Conservation (phyloP, 2,888 invertebrate species). For the Caenorhabditis sulstoni region DNA sequence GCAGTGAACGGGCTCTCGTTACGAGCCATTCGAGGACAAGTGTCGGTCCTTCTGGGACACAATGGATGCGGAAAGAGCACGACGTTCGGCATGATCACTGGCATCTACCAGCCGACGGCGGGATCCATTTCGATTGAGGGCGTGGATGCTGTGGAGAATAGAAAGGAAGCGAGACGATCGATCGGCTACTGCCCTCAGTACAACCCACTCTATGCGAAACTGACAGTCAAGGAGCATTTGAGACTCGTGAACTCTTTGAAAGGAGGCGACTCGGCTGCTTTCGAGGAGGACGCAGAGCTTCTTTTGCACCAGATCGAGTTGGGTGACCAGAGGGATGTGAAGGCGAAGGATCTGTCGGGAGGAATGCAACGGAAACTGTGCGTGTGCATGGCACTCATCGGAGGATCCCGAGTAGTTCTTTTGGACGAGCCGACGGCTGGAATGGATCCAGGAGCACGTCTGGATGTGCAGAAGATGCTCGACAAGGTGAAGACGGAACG, state of each 20-base stretch:
- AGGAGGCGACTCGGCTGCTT: constrained; percentile 4
- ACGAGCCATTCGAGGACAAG: constrained; percentile 30
- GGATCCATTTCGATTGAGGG: constrained; percentile 31
- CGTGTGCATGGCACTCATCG: constrained; percentile 77
- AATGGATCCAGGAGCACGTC: constrained; percentile 66
- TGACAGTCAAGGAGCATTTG: constrained; percentile 73
- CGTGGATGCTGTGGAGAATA: constrained; percentile 29
- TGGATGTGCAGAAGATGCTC: constrained; percentile 66
- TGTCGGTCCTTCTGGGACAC: constrained; percentile 37
- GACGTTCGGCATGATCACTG: constrained; percentile 44
- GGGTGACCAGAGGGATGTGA: constrained; percentile 32
- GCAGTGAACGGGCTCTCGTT: constrained; percentile 34
- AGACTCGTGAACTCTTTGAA: constrained; percentile 34
- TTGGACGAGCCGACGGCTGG: constrained; percentile 77
- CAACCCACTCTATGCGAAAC: constrained; percentile 70
- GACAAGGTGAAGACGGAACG: constrained; percentile 65
- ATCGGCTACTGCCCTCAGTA: constrained; percentile 58
- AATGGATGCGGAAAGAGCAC: constrained; percentile 44
- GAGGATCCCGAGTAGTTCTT: constrained; percentile 69
- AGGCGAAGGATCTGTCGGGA: constrained; percentile 72
- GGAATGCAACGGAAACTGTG: constrained; percentile 79
- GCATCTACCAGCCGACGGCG: constrained; percentile 20
- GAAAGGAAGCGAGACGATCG: constrained; percentile 7
- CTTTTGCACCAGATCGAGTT: constrained; percentile 28
- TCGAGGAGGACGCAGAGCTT: constrained; percentile 21